phyloP scores from a whole-genome alignment of 1,140 invertebrate genomes.

The Marisa cornuarietis region DNA sequence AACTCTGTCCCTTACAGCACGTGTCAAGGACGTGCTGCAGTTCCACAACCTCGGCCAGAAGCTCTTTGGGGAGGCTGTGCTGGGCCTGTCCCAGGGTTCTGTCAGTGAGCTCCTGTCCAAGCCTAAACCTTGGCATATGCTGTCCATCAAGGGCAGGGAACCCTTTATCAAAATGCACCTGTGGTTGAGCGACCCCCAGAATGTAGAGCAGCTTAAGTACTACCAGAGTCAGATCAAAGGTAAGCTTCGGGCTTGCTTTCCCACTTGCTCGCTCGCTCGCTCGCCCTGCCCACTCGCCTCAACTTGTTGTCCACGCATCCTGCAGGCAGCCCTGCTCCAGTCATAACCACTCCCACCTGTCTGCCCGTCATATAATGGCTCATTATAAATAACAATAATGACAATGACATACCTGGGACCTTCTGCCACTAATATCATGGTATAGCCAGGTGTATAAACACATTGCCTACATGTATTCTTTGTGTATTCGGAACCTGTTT shows the following conservation, averaged over 20 bases:
- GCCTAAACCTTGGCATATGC: slow-evolving; percentile 99
- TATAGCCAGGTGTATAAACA: too few species aligned
- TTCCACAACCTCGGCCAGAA: slow-evolving; percentile 99
- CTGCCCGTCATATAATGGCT: not conserved
- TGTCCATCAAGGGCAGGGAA: slow-evolving; percentile 97
- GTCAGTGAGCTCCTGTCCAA: slow-evolving; percentile 97
- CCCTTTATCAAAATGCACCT: slow-evolving; percentile 98
- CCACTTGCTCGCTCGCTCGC: slow-evolving; percentile 6
- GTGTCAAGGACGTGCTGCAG: slow-evolving; percentile 94
- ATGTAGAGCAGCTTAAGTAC: slow-evolving; percentile 80
- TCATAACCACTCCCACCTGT: slow-evolving; percentile 1
- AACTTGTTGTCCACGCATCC: slow-evolving; percentile 5
- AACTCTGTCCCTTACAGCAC: slow-evolving; percentile 94
- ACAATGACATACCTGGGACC: not conserved
- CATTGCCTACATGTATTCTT: too few species aligned
- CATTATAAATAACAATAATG: not conserved
- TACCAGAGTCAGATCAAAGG: slow-evolving; percentile 66
- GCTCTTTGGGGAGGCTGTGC: slow-evolving; percentile 95
- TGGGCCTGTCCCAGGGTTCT: slow-evolving; percentile 95
- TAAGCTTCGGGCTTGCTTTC: slow-evolving; percentile 35
- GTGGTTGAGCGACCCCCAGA: slow-evolving; percentile 94
- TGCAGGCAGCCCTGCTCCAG: slow-evolving; percentile 11
- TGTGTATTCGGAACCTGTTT: too few species aligned
- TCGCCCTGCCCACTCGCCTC: slow-evolving; percentile 15
- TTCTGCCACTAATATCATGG: too few species aligned